A percentile compares a stretch with the other conserved stretches of the same genome.
Conservation (phyloP, 1,140 invertebrate species). For the Eciton burchellii region DNA sequence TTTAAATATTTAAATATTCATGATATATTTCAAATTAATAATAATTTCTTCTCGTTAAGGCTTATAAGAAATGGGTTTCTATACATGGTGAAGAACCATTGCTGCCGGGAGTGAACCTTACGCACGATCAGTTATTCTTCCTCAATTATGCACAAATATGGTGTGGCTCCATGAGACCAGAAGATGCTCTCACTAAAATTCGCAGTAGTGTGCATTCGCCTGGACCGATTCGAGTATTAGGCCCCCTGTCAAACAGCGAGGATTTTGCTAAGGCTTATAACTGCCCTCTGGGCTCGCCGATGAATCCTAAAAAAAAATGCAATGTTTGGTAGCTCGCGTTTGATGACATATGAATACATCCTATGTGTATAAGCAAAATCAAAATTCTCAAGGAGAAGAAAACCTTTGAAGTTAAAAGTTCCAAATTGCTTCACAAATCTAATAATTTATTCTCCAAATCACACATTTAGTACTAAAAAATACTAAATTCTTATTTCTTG, state of each 20-base stretch:
- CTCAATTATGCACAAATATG: constrained; percentile 97
- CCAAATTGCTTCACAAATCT: not conserved
- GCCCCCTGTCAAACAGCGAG: constrained; percentile 96
- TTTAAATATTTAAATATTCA: constrained; percentile 21
- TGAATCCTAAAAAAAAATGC: constrained; percentile 97
- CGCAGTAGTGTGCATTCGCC: constrained; percentile 98
- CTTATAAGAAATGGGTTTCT: constrained; percentile 92
- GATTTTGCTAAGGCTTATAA: constrained; percentile 95
- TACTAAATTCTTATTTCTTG: not conserved
- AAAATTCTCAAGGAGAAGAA: not conserved
- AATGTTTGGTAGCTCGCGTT: constrained; percentile 92
- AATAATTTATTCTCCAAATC: not conserved
- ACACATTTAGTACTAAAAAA: constrained; percentile 16
- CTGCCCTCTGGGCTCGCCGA: constrained; percentile 92
- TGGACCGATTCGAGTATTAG: constrained; percentile 95
- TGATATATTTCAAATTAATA: not conserved
- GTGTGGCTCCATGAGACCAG: constrained; percentile 98
- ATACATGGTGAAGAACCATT: constrained; percentile 90
- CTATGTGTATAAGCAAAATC: constrained; percentile 32
- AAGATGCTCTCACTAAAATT: constrained; percentile 97
- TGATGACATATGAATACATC: constrained; percentile 31
- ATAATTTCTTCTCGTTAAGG: constrained; percentile 79
- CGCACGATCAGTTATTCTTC: constrained; percentile 95
- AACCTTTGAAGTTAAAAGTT: constrained; percentile 10
- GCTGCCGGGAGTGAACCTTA: constrained; percentile 93